A percentile compares a stretch with the other conserved stretches of the same genome.
Evolutionary conservation across 2,888 invertebrate genomes (phyloP).

Genomic region (Hydropsyche betteni): DNA sequence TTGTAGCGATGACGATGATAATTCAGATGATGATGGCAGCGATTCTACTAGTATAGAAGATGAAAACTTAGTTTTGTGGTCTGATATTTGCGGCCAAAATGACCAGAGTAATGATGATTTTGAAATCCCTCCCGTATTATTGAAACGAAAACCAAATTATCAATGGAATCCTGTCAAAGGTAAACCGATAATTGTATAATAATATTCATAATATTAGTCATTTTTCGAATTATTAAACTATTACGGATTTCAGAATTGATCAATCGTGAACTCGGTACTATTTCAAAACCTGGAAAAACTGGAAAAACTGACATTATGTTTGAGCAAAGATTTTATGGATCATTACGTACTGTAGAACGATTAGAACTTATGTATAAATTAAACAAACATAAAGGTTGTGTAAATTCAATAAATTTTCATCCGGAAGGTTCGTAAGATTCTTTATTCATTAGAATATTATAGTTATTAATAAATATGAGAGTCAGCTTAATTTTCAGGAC

Average conservation of each 20-base stretch:
- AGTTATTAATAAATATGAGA: background rate
- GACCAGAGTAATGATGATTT: constrained; percentile 56
- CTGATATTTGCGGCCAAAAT: constrained; percentile 49
- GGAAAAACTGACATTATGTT: constrained; percentile 67
- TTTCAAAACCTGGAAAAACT: constrained; percentile 62
- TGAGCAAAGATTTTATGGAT: constrained; percentile 79
- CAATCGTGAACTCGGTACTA: constrained; percentile 71
- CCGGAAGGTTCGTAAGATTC: constrained; percentile 66
- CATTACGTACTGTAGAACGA: constrained; percentile 82
- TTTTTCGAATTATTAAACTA: background rate
- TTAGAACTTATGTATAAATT: constrained; percentile 81
- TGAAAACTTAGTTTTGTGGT: constrained; percentile 43
- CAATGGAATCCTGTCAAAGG: constrained; percentile 71
- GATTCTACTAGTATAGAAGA: constrained; percentile 41
- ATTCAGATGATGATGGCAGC: constrained; percentile 32
- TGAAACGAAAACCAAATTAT: constrained; percentile 72
- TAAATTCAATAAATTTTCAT: constrained; percentile 92
- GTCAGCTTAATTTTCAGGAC: constrained; percentile 59
- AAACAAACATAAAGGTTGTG: constrained; percentile 86
- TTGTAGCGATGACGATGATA: background rate
- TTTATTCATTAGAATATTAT: constrained; percentile 11
- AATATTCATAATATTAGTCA: background rate
- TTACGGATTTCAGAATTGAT: constrained; percentile 66
- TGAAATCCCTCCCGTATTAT: constrained; percentile 61
- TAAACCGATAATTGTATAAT: constrained; percentile 49